These are phyloP conservation scores for Drosophila mojavensis DNA, from an alignment of 1,140 invertebrate species.

Conservation along the genomic window DNA sequence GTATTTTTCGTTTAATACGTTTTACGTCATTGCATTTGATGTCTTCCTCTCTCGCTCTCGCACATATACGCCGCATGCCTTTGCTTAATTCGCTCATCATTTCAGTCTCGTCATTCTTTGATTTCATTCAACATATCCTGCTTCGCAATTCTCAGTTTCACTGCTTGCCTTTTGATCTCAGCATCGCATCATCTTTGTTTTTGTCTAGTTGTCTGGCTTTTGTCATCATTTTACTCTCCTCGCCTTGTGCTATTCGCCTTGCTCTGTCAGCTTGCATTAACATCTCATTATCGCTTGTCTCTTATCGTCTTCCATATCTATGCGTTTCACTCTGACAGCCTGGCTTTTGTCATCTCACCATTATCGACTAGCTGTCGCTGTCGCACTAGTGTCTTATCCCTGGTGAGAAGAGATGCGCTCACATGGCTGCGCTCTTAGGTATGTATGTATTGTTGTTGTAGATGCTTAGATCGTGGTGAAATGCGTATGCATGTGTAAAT, in stretches of 20 bases:
- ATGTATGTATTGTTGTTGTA: not conserved
- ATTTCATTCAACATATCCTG: not conserved
- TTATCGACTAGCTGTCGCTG: not conserved
- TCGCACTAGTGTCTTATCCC: not conserved
- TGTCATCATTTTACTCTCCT: not conserved
- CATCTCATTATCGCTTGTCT: not conserved
- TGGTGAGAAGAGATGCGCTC: not conserved
- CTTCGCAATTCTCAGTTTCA: not conserved
- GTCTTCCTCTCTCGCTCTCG: not conserved
- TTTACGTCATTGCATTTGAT: not conserved
- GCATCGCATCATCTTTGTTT: not conserved
- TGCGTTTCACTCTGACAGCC: not conserved
- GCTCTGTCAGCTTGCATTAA: not conserved
- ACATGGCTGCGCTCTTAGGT: not conserved
- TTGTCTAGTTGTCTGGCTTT: too few species aligned
- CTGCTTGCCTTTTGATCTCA: not conserved
- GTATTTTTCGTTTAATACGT: too few species aligned
- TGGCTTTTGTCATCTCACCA: not conserved
- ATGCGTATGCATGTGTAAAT: not conserved
- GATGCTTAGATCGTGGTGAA: conserved; percentile 1
- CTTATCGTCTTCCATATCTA: not conserved
- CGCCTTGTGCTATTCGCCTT: not conserved
- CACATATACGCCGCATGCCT: not conserved
- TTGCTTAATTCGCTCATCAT: conserved; percentile 1
- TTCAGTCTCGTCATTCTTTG: not conserved